Conservation (phyloP, 2,888 invertebrate genomes). For the Onthophagus sagittarius region DNA sequence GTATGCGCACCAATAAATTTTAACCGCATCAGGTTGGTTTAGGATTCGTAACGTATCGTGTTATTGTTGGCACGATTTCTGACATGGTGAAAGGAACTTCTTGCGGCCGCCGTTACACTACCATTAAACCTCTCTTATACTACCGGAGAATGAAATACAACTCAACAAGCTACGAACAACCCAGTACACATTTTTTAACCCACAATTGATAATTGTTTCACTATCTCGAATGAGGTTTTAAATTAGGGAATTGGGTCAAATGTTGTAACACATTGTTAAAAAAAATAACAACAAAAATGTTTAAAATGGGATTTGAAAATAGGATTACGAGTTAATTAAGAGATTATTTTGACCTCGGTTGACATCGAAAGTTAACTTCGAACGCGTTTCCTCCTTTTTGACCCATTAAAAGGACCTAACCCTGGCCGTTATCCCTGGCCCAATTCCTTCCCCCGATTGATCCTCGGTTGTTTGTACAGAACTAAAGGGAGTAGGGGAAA, state of each 20-base stretch:
- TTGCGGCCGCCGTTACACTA: not conserved
- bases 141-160: not conserved
- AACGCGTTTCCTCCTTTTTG: not conserved
- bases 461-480: not conserved
- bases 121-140: not conserved
- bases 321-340: not conserved
- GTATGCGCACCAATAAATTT: not conserved
- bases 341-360: not conserved
- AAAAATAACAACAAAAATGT: too few species aligned
- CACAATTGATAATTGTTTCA: not conserved
- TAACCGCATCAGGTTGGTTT: not conserved
- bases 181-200: not conserved
- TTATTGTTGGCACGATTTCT: not conserved
- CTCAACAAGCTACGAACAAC: not conserved
- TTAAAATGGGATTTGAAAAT: too few species aligned
- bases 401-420: not conserved
- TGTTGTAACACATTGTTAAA: not conserved
- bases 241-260: not conserved
- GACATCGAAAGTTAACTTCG: not conserved
- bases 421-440: not conserved
- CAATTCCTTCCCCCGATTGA: not conserved
- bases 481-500: not conserved
- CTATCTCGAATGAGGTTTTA: not conserved
- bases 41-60: not conserved
- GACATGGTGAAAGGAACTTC: not conserved